These are phyloP conservation scores for Brachionus koreanus DNA, from an alignment of 1,140 invertebrate genomes.

Conservation along the genomic window DNA sequence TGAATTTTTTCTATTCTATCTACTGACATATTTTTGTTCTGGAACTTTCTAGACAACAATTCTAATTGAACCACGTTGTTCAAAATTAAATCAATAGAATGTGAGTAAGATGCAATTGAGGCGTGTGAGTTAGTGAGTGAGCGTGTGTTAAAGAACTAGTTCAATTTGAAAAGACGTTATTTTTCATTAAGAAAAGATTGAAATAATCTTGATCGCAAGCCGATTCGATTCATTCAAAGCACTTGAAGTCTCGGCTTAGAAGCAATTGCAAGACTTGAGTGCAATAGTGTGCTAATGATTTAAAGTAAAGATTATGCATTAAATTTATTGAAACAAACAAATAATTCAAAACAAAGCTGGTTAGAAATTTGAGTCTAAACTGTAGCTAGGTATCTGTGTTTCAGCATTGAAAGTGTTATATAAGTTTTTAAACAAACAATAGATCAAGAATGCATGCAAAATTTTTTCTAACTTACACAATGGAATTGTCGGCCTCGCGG, in stretches of 20 bases:
- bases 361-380: background rate
- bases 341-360: background rate
- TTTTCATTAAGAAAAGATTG: background rate
- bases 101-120: background rate
- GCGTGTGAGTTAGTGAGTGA: background rate
- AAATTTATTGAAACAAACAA: background rate
- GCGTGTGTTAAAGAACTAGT: background rate
- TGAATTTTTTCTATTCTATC: background rate
- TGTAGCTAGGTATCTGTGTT: constrained; percentile 14
- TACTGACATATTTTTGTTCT: constrained; percentile 6
- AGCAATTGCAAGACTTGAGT: constrained; percentile 23
- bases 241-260: background rate
- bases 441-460: background rate
- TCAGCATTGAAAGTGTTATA: background rate
- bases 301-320: constrained; percentile 16
- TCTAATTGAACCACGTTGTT: constrained; percentile 2
- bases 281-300: background rate
- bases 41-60: background rate
- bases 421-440: background rate
- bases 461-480: background rate
- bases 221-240: background rate
- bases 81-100: background rate
- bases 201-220: background rate
- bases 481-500: background rate
- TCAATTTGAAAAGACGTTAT: background rate